Conservation (phyloP, 2,888 invertebrate genomes). For the Pteria penguin region DNA sequence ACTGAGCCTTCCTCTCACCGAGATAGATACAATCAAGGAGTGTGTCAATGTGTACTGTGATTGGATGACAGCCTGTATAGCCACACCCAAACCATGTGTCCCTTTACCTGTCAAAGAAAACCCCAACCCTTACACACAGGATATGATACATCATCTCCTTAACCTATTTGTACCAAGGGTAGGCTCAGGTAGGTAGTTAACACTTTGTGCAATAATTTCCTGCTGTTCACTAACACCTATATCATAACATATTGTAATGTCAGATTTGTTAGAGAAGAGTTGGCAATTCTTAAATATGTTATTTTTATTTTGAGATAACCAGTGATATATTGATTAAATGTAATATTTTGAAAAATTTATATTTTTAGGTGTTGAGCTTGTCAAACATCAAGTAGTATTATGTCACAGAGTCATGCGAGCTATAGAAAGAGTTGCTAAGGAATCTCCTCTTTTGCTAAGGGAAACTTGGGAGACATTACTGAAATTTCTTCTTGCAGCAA, state of each 20-base stretch:
- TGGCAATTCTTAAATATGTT: too few relatives aligned
- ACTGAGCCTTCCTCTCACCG: constrained; percentile 90
- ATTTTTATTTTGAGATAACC: too few relatives aligned
- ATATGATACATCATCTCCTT: constrained; percentile 94
- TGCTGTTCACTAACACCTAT: too few relatives aligned
- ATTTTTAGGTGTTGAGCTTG: constrained; percentile 84
- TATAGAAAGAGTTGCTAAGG: constrained; percentile 85
- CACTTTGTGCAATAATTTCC: too few relatives aligned
- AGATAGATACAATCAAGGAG: constrained; percentile 96
- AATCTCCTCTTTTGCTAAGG: constrained; percentile 87
- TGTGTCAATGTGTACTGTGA: constrained; percentile 98
- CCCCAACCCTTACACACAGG: constrained; percentile 93
- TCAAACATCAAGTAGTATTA: constrained; percentile 90
- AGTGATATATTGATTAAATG: too few relatives aligned
- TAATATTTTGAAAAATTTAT: too few relatives aligned
- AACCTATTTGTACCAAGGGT: constrained; percentile 96
- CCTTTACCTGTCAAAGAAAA: constrained; percentile 93
- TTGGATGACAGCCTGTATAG: constrained; percentile 92
- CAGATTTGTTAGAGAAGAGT: too few relatives aligned
- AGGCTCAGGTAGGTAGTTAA: constrained; percentile 96
- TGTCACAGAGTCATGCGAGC: constrained; percentile 77
- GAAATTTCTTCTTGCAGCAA: constrained; percentile 92
- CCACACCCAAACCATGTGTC: constrained; percentile 88
- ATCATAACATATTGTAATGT: too few relatives aligned
- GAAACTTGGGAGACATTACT: constrained; percentile 95